Percentiles rank a stretch among this genome's conserved stretches.
phyloP scores from a whole-genome alignment of 2,888 invertebrate species.

The Nezara viridula region DNA sequence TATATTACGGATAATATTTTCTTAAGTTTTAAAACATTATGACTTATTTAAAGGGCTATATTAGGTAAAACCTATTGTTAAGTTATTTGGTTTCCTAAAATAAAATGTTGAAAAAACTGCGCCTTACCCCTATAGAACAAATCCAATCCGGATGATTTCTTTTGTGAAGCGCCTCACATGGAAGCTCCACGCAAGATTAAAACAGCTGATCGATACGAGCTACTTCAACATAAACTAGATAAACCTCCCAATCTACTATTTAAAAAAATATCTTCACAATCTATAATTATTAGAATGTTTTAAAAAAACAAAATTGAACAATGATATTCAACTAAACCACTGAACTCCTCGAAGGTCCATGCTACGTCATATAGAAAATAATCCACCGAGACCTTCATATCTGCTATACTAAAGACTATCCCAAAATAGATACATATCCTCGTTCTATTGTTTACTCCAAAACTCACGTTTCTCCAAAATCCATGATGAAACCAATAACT shows the following conservation, averaged over 20 bases:
- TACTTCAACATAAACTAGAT: background rate
- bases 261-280: background rate
- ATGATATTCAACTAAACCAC: background rate
- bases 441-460: background rate
- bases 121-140: background rate
- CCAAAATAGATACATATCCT: background rate
- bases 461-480: background rate
- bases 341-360: background rate
- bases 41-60: too few species aligned
- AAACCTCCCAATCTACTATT: background rate
- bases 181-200: background rate
- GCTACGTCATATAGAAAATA: background rate
- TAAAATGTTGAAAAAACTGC: background rate
- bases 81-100: too few species aligned
- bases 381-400: background rate
- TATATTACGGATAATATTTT: too few species aligned
- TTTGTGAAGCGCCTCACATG: background rate
- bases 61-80: too few species aligned
- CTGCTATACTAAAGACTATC: background rate
- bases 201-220: background rate
- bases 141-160: background rate
- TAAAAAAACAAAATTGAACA: background rate
- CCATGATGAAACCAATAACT: background rate
- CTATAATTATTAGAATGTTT: background rate
- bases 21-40: too few species aligned